Conservation (phyloP, 2,797 vertebrate genomes). For the Hapalemur alaotrensis region DNA sequence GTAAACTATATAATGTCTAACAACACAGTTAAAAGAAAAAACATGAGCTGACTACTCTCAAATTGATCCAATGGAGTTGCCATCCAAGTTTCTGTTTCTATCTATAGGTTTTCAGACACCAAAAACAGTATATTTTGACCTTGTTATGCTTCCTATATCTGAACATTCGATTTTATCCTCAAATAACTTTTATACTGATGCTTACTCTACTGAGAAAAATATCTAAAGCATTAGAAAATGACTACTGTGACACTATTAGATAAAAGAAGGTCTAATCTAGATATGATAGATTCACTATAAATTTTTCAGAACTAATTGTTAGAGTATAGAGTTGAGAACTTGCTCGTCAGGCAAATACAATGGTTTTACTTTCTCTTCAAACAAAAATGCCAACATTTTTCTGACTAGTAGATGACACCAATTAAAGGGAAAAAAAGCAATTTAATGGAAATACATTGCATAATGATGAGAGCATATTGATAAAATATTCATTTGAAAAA, state of each 20-base stretch:
- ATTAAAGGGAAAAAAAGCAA: conserved; percentile 25
- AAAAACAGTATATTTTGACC: not conserved
- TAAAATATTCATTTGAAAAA: conserved; percentile 33
- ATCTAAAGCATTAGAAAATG: not conserved
- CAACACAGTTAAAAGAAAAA: not conserved
- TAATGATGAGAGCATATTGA: not conserved
- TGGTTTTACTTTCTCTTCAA: conserved; percentile 12
- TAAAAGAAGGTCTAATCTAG: conserved; percentile 12
- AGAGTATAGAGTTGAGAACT: not conserved
- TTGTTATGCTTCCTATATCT: not conserved
- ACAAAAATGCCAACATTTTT: not conserved
- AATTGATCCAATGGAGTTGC: not conserved
- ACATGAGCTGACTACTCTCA: not conserved
- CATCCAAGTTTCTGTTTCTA: not conserved
- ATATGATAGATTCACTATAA: not conserved
- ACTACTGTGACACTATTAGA: not conserved
- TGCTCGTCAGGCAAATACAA: conserved; percentile 9
- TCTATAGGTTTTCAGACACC: not conserved
- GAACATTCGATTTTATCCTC: not conserved
- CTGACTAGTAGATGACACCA: not conserved
- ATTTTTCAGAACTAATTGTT: conserved; percentile 36
- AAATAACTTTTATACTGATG: not conserved
- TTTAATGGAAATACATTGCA: not conserved
- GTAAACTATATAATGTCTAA: not conserved
- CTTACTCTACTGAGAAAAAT: not conserved